phyloP scores from a whole-genome alignment of 2,797 vertebrate species.

The Crossoptilon crossoptilon region DNA sequence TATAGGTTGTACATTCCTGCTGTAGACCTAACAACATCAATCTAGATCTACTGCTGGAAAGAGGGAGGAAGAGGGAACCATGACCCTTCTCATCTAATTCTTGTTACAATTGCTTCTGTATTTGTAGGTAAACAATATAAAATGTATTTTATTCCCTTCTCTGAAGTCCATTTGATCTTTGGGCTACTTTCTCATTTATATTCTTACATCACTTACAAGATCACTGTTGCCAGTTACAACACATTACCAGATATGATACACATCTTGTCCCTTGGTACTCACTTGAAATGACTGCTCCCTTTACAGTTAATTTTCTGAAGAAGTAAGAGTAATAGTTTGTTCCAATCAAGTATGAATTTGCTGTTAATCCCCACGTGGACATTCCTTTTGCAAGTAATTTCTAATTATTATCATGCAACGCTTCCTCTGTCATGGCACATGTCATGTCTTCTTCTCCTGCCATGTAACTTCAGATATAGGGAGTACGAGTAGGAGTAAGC shows the following conservation, averaged over 20 bases:
- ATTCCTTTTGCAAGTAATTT: neutral
- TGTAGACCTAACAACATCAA: neutral
- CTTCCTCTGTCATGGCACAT: neutral
- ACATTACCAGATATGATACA: neutral
- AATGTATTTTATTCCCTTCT: neutral
- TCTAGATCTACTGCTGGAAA: neutral
- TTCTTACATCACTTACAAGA: neutral
- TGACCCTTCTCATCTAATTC: neutral
- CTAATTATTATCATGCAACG: neutral
- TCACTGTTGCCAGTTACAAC: neutral
- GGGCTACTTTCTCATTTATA: neutral
- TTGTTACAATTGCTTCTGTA: neutral
- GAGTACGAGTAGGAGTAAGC: neutral
- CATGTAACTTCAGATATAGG: neutral
- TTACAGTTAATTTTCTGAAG: conserved; percentile 2
- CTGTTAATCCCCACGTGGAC: neutral
- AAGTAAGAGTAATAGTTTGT: neutral
- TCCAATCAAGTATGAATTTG: neutral
- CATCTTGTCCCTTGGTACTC: neutral
- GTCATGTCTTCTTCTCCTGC: neutral
- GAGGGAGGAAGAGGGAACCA: neutral
- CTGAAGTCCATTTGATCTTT: neutral
- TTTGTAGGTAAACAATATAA: neutral
- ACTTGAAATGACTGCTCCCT: neutral
- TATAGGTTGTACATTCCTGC: too few species aligned